phyloP scores from a whole-genome alignment of 2,888 invertebrate species.

The Rutpela maculata region DNA sequence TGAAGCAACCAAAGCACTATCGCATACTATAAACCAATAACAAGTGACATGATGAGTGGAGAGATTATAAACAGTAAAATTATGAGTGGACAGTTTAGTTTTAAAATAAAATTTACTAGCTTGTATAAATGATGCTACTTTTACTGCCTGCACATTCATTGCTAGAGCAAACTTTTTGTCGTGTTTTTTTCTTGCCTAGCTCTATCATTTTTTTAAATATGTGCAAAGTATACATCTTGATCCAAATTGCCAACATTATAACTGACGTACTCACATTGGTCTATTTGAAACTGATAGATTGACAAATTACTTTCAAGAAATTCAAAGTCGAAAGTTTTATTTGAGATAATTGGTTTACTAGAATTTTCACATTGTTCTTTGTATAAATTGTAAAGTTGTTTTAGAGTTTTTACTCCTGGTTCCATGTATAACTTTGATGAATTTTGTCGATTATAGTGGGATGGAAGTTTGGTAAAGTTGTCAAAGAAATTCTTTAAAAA shows the following conservation, averaged over 20 bases:
- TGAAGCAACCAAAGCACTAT: constrained; percentile 42
- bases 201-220: not conserved
- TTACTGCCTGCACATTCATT: too few relatives aligned
- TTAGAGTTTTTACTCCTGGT: not conserved
- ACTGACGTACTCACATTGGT: not conserved
- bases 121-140: not conserved
- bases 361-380: not conserved
- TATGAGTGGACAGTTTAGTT: constrained; percentile 3
- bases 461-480: not conserved
- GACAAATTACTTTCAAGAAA: not conserved
- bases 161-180: not conserved
- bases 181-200: not conserved
- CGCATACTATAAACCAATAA: constrained; percentile 40
- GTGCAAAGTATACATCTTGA: not conserved
- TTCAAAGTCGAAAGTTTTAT: not conserved
- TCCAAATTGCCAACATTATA: not conserved
- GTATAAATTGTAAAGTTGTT: not conserved
- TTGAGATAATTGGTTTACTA: not conserved
- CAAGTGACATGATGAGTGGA: constrained; percentile 33
- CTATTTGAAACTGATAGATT: not conserved
- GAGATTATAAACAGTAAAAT: constrained; percentile 13
- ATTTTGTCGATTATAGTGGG: not conserved
- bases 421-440: not conserved
- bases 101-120: not conserved
- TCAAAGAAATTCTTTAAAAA: constrained; percentile 1